These are phyloP conservation scores for Sylvia borin DNA, from an alignment of 2,797 vertebrate species.

Conservation along the genomic window DNA sequence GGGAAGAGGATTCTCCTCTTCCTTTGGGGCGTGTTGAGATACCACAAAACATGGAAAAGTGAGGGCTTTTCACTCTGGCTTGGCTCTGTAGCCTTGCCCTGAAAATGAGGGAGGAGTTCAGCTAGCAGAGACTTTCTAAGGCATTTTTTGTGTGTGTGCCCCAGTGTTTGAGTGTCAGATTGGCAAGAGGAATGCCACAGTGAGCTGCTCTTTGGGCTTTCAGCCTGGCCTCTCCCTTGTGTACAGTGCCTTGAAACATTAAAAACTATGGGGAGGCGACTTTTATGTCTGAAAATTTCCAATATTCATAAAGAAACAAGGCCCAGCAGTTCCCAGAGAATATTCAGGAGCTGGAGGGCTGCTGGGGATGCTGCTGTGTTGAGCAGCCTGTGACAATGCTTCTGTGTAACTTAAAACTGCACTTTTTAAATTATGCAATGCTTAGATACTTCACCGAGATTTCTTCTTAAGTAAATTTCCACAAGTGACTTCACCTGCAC, in stretches of 20 bases:
- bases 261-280: background rate
- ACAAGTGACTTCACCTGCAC: background rate
- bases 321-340: background rate
- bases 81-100: background rate
- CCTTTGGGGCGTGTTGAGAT: background rate
- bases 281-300: background rate
- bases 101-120: background rate
- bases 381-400: background rate
- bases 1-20: background rate
- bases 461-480: background rate
- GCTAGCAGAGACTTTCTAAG: background rate
- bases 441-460: background rate
- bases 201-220: background rate
- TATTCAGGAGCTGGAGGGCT: background rate
- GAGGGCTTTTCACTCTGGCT: fast-evolving
- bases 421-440: background rate
- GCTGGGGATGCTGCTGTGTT: background rate
- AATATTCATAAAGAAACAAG: background rate
- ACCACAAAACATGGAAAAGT: background rate
- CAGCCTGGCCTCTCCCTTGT: background rate
- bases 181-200: background rate
- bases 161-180: background rate
- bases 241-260: background rate
- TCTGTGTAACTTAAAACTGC: background rate
- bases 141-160: background rate